A percentile compares a stretch with the other conserved stretches of the same genome.
These are phyloP conservation scores for Patella ulyssiponensis DNA, from an alignment of 2,888 invertebrate species.

Conservation along the genomic window DNA sequence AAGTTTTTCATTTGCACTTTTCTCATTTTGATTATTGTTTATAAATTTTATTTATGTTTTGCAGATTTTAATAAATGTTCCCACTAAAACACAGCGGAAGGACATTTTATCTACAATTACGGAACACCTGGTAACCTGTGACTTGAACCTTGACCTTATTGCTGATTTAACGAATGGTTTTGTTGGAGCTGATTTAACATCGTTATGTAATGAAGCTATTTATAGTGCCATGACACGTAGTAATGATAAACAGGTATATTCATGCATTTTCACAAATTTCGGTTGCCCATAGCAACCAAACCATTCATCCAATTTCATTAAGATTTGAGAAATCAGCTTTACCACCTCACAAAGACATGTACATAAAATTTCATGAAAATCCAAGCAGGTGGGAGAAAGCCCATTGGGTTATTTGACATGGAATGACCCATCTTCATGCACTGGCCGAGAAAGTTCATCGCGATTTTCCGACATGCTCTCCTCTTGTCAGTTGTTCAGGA, in stretches of 20 bases:
- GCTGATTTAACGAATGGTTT: conserved; percentile 76
- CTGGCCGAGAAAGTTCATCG: neutral
- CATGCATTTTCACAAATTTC: neutral
- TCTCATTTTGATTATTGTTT: no score
- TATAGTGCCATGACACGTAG: conserved; percentile 42
- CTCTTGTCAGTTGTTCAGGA: neutral
- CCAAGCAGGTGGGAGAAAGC: no score
- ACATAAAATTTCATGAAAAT: no score
- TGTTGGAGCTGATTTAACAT: conserved; percentile 76
- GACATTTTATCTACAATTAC: conserved; percentile 71
- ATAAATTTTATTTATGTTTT: neutral
- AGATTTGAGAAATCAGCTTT: no score
- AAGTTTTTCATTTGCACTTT: no score
- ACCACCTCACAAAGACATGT: no score
- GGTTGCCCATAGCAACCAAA: no score
- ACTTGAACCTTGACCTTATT: conserved; percentile 59
- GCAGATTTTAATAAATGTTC: conserved; percentile 74
- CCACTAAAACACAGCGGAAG: conserved; percentile 73
- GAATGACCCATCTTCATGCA: neutral
- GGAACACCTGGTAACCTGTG: conserved; percentile 39
- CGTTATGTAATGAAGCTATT: conserved; percentile 72
- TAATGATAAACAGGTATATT: neutral
- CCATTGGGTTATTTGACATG: neutral
- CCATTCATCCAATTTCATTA: no score
- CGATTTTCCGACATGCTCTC: neutral